These are phyloP conservation scores for Orussus abietinus DNA, from an alignment of 1,140 invertebrate genomes.

Conservation along the genomic window DNA sequence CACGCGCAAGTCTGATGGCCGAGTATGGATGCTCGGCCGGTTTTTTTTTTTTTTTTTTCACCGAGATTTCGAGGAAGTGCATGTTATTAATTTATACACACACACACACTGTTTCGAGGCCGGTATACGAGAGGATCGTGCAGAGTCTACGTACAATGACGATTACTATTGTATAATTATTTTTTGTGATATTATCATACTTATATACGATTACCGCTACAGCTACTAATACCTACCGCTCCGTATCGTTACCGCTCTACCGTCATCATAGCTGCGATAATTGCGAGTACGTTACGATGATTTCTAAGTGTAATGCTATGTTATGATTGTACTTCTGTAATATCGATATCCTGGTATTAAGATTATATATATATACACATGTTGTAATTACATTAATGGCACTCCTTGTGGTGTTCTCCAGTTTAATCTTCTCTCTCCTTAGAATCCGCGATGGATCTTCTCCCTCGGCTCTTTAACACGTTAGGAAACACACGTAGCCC, in stretches of 20 bases:
- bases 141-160: conserved; percentile 8
- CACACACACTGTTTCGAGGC: conserved; percentile 5
- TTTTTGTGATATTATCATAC: conserved; percentile 44
- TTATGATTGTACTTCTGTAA: conserved; percentile 33
- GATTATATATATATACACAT: conserved; percentile 22
- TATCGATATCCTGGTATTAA: conserved; percentile 28
- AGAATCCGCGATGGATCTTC: too few relatives aligned
- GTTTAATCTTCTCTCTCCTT: too few relatives aligned
- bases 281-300: conserved; percentile 11
- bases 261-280: conserved; percentile 11
- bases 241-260: conserved; percentile 6
- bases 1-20: neutral
- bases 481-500: too few relatives aligned
- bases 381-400: conserved; percentile 13
- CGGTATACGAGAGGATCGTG: conserved; percentile 3
- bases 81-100: conserved; percentile 27
- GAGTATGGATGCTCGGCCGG: conserved; percentile 13
- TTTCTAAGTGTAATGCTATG: conserved; percentile 24
- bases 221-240: conserved; percentile 13
- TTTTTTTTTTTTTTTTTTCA: conserved; percentile 16
- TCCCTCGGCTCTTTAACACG: too few relatives aligned
- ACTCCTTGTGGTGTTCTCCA: conserved; percentile 20
- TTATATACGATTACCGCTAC: conserved; percentile 22
- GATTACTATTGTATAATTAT: conserved; percentile 33
- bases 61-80: conserved; percentile 24